A percentile compares a stretch with the other conserved stretches of the same genome.
Conservation (phyloP, 2,888 invertebrate species). For the Pteria penguin region DNA sequence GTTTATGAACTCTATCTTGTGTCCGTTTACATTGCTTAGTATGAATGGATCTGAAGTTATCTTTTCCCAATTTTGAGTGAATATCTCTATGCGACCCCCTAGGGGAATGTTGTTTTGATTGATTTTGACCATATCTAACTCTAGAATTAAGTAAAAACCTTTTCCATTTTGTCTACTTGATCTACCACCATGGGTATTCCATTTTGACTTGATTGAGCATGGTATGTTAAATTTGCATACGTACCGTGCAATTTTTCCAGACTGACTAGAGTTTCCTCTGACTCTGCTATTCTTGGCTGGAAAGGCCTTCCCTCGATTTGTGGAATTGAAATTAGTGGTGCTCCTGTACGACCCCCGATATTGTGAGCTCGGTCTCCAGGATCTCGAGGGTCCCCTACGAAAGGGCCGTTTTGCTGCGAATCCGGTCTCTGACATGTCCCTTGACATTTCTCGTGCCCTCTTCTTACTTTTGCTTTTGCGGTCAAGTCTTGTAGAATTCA, state of each 20-base stretch:
- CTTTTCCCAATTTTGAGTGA: slow-evolving; percentile 7
- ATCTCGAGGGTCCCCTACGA: background rate
- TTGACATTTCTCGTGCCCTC: background rate
- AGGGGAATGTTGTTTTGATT: background rate
- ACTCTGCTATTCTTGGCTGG: background rate
- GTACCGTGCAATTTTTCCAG: background rate
- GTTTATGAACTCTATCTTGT: background rate
- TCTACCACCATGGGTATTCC: background rate
- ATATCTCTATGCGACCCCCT: slow-evolving; percentile 2
- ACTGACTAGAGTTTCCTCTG: background rate
- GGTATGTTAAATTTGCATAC: background rate
- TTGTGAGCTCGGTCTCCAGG: background rate
- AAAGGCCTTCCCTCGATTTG: background rate
- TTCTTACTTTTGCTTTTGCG: background rate
- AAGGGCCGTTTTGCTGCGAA: background rate
- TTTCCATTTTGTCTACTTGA: background rate
- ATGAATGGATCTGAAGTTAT: slow-evolving; percentile 4
- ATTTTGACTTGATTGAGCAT: background rate
- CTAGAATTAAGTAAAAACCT: background rate
- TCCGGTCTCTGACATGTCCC: background rate
- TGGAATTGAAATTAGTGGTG: background rate
- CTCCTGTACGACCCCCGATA: background rate
- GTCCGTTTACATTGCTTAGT: background rate
- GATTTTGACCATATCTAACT: slow-evolving; percentile 1
- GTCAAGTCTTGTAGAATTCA: background rate